These are phyloP conservation scores for Ctenosaura bakeri DNA, from an alignment of 2,797 vertebrate genomes.

Conservation along the genomic window DNA sequence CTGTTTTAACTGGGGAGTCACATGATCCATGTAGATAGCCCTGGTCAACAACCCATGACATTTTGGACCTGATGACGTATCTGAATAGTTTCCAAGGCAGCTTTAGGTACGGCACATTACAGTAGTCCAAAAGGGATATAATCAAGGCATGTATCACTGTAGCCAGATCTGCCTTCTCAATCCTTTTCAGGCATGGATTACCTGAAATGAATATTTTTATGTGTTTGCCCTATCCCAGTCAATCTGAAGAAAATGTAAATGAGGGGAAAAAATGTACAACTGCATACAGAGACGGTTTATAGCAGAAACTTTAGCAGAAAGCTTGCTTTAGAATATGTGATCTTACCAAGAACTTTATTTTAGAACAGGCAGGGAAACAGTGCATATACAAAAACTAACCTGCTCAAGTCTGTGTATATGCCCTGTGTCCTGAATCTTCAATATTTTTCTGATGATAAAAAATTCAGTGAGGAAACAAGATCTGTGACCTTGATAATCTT, in stretches of 20 bases:
- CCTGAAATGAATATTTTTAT: not conserved
- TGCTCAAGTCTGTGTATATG: not conserved
- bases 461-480: not conserved
- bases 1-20: no score
- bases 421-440: constrained; percentile 15
- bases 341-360: not conserved
- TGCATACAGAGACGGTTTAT: not conserved
- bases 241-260: not conserved
- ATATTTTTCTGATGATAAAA: not conserved
- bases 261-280: not conserved
- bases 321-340: not conserved
- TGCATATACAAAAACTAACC: not conserved
- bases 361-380: not conserved
- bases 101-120: no score
- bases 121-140: no score
- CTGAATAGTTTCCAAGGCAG: no score
- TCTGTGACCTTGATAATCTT: not conserved
- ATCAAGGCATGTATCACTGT: no score
- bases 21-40: no score
- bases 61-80: no score
- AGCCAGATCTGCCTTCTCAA: no score
- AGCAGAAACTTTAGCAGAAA: no score
- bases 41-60: no score
- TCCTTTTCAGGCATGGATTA: not conserved
- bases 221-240: not conserved